Evolutionary conservation across 2,113 vertebrate genomes (phyloP).

Genomic region (Albula glossodonta): DNA sequence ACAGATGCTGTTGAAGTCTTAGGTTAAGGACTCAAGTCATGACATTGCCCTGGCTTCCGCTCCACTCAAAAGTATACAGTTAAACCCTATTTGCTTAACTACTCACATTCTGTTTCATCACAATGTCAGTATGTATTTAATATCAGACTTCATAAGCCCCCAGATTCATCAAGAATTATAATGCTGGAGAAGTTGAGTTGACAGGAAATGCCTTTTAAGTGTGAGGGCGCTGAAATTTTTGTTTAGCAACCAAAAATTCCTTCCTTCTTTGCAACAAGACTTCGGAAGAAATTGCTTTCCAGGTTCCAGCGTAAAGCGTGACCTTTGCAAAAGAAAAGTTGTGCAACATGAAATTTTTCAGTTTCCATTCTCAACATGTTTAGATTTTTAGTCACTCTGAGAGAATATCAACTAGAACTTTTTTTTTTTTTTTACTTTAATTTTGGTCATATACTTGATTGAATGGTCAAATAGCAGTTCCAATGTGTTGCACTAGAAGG

Average conservation of each 20-base stretch:
- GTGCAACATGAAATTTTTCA: neutral
- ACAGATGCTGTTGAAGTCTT: neutral
- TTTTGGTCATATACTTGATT: neutral
- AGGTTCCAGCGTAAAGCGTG: too few relatives aligned
- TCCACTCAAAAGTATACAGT: neutral
- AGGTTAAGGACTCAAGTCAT: neutral
- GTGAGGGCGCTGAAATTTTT: conserved; percentile 2
- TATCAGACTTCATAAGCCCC: neutral
- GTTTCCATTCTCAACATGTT: too few relatives aligned
- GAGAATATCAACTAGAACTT: too few relatives aligned
- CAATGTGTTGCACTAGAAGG: neutral
- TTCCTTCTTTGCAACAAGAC: neutral
- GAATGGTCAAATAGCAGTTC: neutral
- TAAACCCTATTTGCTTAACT: neutral
- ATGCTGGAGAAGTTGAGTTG: neutral
- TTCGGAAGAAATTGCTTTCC: neutral
- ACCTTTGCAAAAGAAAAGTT: too few relatives aligned
- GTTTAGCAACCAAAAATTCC: neutral
- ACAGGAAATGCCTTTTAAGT: conserved; percentile 3
- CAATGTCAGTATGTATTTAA: neutral
- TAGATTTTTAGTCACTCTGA: neutral
- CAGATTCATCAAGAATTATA: neutral
- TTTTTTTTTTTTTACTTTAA: neutral
- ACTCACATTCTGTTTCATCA: neutral
- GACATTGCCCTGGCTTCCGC: neutral